A percentile compares a stretch with the other conserved stretches of the same genome.
These are phyloP conservation scores for Charina bottae DNA, from an alignment of 2,113 vertebrate species.

Conservation along the genomic window DNA sequence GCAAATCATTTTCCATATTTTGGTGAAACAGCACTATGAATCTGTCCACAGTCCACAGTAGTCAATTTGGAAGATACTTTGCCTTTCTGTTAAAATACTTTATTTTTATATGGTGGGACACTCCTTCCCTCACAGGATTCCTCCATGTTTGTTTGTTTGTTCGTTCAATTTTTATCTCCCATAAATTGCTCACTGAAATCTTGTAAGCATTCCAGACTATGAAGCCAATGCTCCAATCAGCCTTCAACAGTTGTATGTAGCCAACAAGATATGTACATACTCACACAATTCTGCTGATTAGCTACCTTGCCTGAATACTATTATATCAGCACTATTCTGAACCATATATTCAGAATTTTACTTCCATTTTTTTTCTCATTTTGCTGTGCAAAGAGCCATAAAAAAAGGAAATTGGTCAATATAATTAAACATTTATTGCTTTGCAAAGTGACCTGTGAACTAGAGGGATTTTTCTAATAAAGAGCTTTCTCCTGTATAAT, in stretches of 20 bases:
- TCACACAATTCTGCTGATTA: not conserved
- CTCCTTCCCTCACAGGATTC: not conserved
- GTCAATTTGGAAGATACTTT: not conserved
- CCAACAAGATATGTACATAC: not conserved
- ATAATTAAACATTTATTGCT: not conserved
- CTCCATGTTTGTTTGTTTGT: not conserved
- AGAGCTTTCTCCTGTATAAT: not conserved
- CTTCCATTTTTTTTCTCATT: not conserved
- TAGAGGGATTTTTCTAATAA: constrained; percentile 14
- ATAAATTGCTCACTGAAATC: not conserved
- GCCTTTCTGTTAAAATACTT: not conserved
- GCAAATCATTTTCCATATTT: not conserved
- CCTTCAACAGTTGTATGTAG: not conserved
- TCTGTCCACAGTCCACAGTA: not conserved
- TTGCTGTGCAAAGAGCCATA: not conserved
- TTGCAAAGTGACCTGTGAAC: constrained; percentile 21
- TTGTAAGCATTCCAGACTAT: too few species aligned
- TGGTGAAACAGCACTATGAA: not conserved
- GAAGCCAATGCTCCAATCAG: not conserved
- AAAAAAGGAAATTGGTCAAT: not conserved
- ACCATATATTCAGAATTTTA: not conserved
- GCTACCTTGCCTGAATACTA: not conserved
- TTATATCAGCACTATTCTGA: not conserved
- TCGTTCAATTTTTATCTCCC: not conserved
- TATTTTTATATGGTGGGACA: not conserved